A percentile compares a stretch with the other conserved stretches of the same genome.
Conservation (phyloP, 2,113 vertebrate genomes). For the Bujurquina vittata region DNA sequence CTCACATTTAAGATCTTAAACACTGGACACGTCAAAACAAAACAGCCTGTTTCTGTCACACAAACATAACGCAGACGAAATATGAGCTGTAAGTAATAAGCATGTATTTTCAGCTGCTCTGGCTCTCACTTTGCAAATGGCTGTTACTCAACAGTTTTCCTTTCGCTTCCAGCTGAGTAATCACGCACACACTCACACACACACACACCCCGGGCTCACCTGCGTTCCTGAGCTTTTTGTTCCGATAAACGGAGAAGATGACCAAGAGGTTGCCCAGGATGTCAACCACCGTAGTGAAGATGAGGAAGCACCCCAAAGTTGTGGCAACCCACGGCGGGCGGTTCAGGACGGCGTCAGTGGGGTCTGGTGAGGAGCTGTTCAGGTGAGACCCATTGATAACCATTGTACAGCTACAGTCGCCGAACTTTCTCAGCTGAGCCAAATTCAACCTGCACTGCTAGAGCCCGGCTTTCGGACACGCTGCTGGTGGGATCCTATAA, state of each 20-base stretch:
- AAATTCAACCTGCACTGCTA: slow-evolving; percentile 44
- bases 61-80: not conserved
- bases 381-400: slow-evolving; percentile 82
- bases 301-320: slow-evolving; percentile 88
- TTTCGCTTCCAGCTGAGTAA: slow-evolving; percentile 4
- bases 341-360: slow-evolving; percentile 66
- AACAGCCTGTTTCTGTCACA: not conserved
- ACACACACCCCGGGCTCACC: slow-evolving; percentile 71
- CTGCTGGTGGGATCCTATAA: slow-evolving; percentile 38
- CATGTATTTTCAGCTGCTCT: not conserved
- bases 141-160: not conserved
- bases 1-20: not conserved
- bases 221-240: slow-evolving; percentile 94
- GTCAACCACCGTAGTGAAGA: slow-evolving; percentile 94
- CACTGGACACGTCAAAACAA: not conserved
- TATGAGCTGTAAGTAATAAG: not conserved
- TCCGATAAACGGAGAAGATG: slow-evolving; percentile 92
- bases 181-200: not conserved
- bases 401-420: slow-evolving; percentile 74
- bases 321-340: slow-evolving; percentile 88
- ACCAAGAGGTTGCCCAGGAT: slow-evolving; percentile 94
- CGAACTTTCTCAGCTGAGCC: slow-evolving; percentile 64
- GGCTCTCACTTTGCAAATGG: not conserved
- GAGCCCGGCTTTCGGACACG: slow-evolving; percentile 7
- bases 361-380: slow-evolving; percentile 82